These are phyloP conservation scores for Onychomys arenicola DNA, from an alignment of 2,797 vertebrate genomes.

Conservation along the genomic window DNA sequence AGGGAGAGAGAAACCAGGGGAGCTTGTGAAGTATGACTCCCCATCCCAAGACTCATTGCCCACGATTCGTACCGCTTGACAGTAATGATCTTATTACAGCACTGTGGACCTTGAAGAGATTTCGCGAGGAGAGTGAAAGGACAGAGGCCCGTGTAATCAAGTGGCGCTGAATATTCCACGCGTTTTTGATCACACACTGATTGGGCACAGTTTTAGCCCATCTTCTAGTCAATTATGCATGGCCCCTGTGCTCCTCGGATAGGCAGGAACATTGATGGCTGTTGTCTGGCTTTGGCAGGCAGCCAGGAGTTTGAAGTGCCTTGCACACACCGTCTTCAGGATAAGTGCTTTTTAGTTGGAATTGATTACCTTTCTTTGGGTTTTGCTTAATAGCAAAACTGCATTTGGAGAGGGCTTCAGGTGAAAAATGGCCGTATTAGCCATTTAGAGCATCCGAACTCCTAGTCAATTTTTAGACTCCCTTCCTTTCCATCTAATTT, in stretches of 20 bases:
- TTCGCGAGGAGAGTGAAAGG: slow-evolving; percentile 89
- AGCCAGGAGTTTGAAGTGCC: slow-evolving; percentile 87
- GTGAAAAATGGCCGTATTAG: slow-evolving; percentile 87
- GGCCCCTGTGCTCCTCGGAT: slow-evolving; percentile 87
- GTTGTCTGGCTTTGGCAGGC: slow-evolving; percentile 87
- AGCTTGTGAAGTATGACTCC: slow-evolving; percentile 91
- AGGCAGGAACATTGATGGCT: slow-evolving; percentile 87
- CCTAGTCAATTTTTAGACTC: slow-evolving; percentile 86
- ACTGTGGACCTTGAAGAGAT: slow-evolving; percentile 92
- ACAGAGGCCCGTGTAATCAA: slow-evolving; percentile 89
- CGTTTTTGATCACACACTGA: slow-evolving; percentile 90
- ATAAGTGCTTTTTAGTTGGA: slow-evolving; percentile 90
- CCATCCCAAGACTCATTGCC: slow-evolving; percentile 90
- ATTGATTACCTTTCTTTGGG: slow-evolving; percentile 90
- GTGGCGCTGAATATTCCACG: slow-evolving; percentile 90
- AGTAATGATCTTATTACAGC: slow-evolving; percentile 92
- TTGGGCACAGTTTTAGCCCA: slow-evolving; percentile 92
- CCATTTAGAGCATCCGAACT: slow-evolving; percentile 85
- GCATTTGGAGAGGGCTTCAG: slow-evolving; percentile 87
- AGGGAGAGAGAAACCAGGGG: slow-evolving; percentile 79
- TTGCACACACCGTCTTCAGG: slow-evolving; percentile 79
- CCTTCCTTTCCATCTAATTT: slow-evolving; percentile 85
- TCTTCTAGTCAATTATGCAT: slow-evolving; percentile 92
- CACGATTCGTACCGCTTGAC: slow-evolving; percentile 90
- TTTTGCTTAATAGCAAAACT: slow-evolving; percentile 88